These are phyloP conservation scores for Cherax destructor DNA, from an alignment of 1,140 invertebrate species.

Conservation along the genomic window DNA sequence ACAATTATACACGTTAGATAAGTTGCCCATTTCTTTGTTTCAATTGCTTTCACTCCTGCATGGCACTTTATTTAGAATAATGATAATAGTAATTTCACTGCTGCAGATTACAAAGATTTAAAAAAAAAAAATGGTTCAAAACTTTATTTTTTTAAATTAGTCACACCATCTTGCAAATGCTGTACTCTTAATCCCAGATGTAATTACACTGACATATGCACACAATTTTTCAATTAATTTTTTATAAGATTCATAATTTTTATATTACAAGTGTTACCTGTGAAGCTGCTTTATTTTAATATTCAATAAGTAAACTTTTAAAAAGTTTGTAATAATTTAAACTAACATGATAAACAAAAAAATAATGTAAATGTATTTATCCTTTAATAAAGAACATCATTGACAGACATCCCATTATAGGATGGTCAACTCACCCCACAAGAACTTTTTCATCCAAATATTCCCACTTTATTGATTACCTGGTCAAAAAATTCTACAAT, in stretches of 20 bases:
- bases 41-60: no score
- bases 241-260: background rate
- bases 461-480: no score
- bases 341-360: background rate
- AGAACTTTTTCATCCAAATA: background rate
- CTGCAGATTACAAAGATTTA: background rate
- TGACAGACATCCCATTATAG: background rate
- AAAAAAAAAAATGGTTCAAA: slow-evolving; percentile 5
- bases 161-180: slow-evolving; percentile 51
- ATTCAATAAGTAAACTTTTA: background rate
- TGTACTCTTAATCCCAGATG: slow-evolving; percentile 20
- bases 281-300: background rate
- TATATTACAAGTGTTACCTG: slow-evolving; percentile 3
- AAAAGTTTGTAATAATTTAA: background rate
- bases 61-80: no score
- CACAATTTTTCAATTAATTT: slow-evolving; percentile 18
- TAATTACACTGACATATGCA: slow-evolving; percentile 11
- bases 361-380: background rate
- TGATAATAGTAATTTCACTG: no score
- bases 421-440: background rate
- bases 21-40: no score
- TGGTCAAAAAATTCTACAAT: no score
- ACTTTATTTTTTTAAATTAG: slow-evolving; percentile 14
- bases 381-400: background rate
- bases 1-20: no score